phyloP scores from a whole-genome alignment of 2,113 vertebrate species.

The Athene noctua region DNA sequence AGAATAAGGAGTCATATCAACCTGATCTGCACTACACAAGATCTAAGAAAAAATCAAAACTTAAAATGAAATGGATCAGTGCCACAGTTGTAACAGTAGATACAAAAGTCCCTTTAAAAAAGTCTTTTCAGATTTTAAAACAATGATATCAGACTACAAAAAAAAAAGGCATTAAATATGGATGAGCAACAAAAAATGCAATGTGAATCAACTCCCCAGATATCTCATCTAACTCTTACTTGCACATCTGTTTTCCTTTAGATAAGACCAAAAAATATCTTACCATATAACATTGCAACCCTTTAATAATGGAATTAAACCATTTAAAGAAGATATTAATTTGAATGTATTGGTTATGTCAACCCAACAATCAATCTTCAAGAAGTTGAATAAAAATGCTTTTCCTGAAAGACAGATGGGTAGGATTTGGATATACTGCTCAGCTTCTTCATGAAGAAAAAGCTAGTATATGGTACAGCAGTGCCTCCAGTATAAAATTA shows the following conservation, averaged over 20 bases:
- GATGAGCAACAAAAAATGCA: not conserved
- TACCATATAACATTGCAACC: not conserved
- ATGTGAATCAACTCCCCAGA: not conserved
- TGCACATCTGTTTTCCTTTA: constrained; percentile 7
- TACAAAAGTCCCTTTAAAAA: not conserved
- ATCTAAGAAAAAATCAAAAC: not conserved
- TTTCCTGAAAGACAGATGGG: not conserved
- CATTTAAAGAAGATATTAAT: not conserved
- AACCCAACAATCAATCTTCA: not conserved
- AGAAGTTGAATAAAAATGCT: not conserved
- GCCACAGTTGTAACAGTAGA: not conserved
- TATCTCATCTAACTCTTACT: not conserved
- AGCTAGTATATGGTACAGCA: not conserved
- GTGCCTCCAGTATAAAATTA: not conserved
- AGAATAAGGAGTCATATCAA: not conserved
- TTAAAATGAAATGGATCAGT: not conserved
- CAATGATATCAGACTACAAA: not conserved
- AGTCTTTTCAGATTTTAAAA: not conserved
- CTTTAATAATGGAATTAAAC: not conserved
- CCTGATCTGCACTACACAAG: not conserved
- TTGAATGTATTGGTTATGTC: not conserved
- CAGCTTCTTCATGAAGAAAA: not conserved
- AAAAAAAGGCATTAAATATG: not conserved
- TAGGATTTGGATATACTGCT: not conserved
- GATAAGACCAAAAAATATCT: not conserved